Evolutionary conservation across 2,888 invertebrate genomes (phyloP), one percentile per base, ranked within the genome.

Genomic region (Agrochola macilenta): DNA sequence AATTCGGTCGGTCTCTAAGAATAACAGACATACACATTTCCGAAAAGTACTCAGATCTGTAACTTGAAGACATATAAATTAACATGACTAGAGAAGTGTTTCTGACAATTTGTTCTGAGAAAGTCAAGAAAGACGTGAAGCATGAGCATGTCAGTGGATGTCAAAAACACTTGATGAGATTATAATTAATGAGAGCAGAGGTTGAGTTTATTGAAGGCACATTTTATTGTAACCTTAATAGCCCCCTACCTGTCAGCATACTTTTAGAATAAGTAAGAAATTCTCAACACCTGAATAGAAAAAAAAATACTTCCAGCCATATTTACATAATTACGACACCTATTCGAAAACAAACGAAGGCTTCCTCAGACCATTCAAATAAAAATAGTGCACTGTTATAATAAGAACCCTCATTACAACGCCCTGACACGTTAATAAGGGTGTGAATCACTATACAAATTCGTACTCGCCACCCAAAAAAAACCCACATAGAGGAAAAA

Each of bases 401-500:
- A 66, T 46, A 68, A 64, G 26, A 35, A 60, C 5, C 12, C 57
- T 69, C 54, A 76, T 71, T 66, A 69, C 39, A 54, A 64, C 14
- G 35, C 72, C 69, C 54, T 68, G 17, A 54, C 26, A 68, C 26
- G 23, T 30, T 30, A 64, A 60, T 74, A 83, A 72, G 49, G n/a
- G 35, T 64, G 73, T 58, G 58, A 70, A 79, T 61, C 30, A 26
- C 43, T 61, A 61, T 20, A 65, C 30, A 79, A 75, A 66, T 49
- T 20, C n/a, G 4, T 52, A 46, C 39, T n/a, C 1, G 14, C 43
- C 49, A 64, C 63, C 78, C 74, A 88, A 89, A 87, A 88, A 57
- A 86, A 80, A 77, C 64, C 79, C 78, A 78, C 71, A 76, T 69
- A 79, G n/a, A n/a, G n/a, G n/a, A n/a, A n/a, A n/a, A n/a, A n/a